These are phyloP conservation scores for Blennius ocellaris DNA, from an alignment of 2,113 vertebrate genomes.

Conservation along the genomic window DNA sequence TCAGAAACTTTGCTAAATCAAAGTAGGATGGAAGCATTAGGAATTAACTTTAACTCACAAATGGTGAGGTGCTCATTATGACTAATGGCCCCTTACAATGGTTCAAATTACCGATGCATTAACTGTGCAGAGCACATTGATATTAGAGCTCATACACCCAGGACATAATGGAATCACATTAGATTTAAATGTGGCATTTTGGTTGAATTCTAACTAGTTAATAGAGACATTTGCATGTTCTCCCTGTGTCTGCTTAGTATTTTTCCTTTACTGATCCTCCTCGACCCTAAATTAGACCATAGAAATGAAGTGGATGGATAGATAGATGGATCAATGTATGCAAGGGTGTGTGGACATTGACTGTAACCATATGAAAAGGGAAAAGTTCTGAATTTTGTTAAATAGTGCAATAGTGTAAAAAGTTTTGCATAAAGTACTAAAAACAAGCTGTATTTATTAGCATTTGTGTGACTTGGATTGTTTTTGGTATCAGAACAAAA, in stretches of 20 bases:
- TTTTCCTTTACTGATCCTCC: too few species aligned
- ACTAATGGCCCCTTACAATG: not conserved
- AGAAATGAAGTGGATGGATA: too few species aligned
- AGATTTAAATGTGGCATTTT: not conserved
- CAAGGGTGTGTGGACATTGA: not conserved
- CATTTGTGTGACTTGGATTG: not conserved
- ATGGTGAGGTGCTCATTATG: not conserved
- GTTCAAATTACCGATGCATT: slow-evolving; percentile 1
- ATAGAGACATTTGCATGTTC: too few species aligned
- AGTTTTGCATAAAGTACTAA: not conserved
- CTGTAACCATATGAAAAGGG: not conserved
- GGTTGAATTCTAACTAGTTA: too few species aligned
- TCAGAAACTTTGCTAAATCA: not conserved
- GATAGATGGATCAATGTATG: too few species aligned
- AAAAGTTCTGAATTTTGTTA: not conserved
- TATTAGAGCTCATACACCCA: not conserved
- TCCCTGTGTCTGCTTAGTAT: too few species aligned
- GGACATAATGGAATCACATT: not conserved
- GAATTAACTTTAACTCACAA: not conserved
- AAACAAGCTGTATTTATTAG: not conserved
- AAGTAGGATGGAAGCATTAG: not conserved
- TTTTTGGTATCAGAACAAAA: not conserved
- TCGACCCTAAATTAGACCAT: too few species aligned
- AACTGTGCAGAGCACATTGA: not conserved
- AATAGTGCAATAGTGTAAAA: not conserved